A percentile compares a stretch with the other conserved stretches of the same genome.
phyloP scores from a whole-genome alignment of 1,140 invertebrate genomes.

The Adelges cooleyi region DNA sequence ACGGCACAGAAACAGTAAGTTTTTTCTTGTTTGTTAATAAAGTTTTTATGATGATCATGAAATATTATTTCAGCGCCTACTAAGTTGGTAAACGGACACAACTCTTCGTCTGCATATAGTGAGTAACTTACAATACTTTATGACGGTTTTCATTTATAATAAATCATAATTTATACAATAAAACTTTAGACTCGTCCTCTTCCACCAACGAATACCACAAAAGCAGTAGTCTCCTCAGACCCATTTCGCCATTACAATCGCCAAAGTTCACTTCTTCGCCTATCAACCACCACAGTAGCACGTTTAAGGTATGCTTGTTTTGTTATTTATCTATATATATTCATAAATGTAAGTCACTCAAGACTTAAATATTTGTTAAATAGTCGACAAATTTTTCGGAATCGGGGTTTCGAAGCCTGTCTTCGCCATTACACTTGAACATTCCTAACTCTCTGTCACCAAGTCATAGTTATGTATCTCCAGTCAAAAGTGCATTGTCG shows the following conservation, averaged over 20 bases:
- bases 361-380: background rate
- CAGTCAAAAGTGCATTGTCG: conserved; percentile 7
- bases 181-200: background rate
- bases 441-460: conserved; percentile 17
- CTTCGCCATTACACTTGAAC: conserved; percentile 21
- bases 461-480: conserved; percentile 12
- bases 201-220: conserved; percentile 7
- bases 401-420: conserved; percentile 20
- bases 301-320: background rate
- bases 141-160: background rate
- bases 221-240: conserved; percentile 6
- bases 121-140: no score
- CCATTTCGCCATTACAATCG: conserved; percentile 22
- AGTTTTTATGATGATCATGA: background rate
- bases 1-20: conserved; percentile 34
- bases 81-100: conserved; percentile 16
- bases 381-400: conserved; percentile 13
- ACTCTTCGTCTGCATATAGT: conserved; percentile 14
- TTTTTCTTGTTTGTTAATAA: background rate
- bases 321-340: background rate
- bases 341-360: background rate
- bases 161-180: background rate
- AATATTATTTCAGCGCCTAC: conserved; percentile 9
- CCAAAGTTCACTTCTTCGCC: conserved; percentile 26
- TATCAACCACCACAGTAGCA: conserved; percentile 5